Percentiles rank a stretch among this genome's conserved stretches.
Evolutionary conservation across 1,140 invertebrate species (phyloP).

Genomic region (Drosophila tropicalis): DNA sequence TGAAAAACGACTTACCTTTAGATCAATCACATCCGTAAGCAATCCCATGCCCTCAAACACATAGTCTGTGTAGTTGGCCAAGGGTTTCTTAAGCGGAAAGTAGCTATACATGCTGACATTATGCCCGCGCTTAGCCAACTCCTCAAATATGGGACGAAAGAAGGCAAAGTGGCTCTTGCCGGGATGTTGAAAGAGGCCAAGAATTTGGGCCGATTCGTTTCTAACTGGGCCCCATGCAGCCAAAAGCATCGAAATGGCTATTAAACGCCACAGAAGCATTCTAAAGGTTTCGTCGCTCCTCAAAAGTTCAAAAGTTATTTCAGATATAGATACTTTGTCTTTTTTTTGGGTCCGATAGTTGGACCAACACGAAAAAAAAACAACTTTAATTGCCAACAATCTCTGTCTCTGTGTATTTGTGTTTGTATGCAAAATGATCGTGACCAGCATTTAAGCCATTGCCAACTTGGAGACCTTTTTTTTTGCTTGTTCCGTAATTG

Average conservation of each 20-base stretch:
- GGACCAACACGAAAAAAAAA: constrained; percentile 14
- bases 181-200: constrained; percentile 86
- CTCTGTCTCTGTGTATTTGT: not conserved
- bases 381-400: constrained; percentile 15
- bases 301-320: constrained; percentile 37
- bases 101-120: constrained; percentile 87
- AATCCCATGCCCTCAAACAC: constrained; percentile 81
- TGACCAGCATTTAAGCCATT: constrained; percentile 58
- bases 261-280: constrained; percentile 10
- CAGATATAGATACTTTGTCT: constrained; percentile 1
- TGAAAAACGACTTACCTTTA: constrained; percentile 41
- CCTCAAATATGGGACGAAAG: constrained; percentile 86
- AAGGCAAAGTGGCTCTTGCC: constrained; percentile 89
- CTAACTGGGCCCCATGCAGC: constrained; percentile 8
- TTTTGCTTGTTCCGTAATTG: constrained; percentile 18
- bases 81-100: constrained; percentile 84
- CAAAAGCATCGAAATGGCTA: constrained; percentile 23
- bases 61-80: constrained; percentile 86
- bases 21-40: constrained; percentile 77
- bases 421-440: constrained; percentile 49
- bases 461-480: constrained; percentile 28
- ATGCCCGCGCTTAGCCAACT: constrained; percentile 86
- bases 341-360: constrained; percentile 5
- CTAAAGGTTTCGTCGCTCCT: constrained; percentile 11
- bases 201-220: constrained; percentile 74